Base-by-base conservation (phyloP, 2,797 vertebrate genomes). In the Echiichthys vipera region DNA sequence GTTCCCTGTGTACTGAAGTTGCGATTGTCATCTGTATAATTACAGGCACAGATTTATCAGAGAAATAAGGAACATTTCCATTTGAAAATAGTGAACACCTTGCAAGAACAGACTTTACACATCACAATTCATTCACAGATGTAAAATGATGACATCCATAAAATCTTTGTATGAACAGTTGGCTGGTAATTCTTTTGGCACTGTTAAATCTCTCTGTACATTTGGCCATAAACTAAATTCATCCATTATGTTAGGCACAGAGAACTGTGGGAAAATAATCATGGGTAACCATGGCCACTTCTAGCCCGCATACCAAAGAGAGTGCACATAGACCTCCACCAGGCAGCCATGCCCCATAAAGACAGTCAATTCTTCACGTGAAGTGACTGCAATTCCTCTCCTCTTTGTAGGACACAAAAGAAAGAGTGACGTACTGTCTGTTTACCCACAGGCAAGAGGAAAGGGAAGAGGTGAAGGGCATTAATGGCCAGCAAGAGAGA, bases 251-350 rank as follows among this genome's bases (percentile, higher is more conserved):
- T 80, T 65, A 66, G 70, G 61, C 53, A 37, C 43, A 53, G 56
- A 78, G 77, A 88, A 84, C 74, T 89, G 85, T 91, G 89, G 84
- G 85, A 90, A 91, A 92, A 87, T 86, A 54, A 90, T 86, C 84
- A 85, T 3, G 65, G 82, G 91, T 93, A 90, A 89, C 90, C 87
- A 93, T 91, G 88, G 88, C 39, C 87, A 84, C 87, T 80, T 74
- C 36, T 30, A 65, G 76, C 75, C 67, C 15, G 47, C 73, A 80
- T 74, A 74, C 56, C 58, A 69, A 73, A 68, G 71, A 81, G 50
- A 79, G 46, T 12, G 63, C 50, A 66, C 56, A 80, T 39, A 57
- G 45, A 69, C 63, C 74, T 71, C 77, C 80, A 68, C 57, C 68
- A 63, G 74, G 81, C 80, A 84, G 72, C 83, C 62, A 22, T 78